Base-by-base conservation (phyloP, 2,797 vertebrate genomes). In the Syngnathus acus region DNA sequence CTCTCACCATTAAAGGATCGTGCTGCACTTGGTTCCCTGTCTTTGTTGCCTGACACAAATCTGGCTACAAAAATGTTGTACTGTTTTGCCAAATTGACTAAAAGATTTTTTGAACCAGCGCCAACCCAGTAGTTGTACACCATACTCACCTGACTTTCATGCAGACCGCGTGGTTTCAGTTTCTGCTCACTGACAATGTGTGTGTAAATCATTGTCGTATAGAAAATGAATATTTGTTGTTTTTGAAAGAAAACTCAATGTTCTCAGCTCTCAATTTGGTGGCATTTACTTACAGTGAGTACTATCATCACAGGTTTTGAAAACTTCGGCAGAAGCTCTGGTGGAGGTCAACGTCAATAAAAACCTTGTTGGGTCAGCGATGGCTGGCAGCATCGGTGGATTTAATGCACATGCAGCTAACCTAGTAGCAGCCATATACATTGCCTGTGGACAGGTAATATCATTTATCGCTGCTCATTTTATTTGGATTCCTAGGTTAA, bases 331-430 rank as follows among this genome's bases (percentile, higher is more conserved):
- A 0, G 92, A 86, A 53, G 92, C 94, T 40, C 75, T 99, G 78
- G 87, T 99, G 61, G 94, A 97, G 0, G 90, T 99, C 4, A 99
- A 98, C 68, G 92, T 98, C 74, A 95, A 86, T 79, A 99, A 98
- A 80, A 99, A 99, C 47, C 75, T 99, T 73, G 92, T 99, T 79
- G 97, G 97, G 65, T 99, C 97, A 2, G 97, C 97, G 0, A 99
- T 99, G 97, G 96, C 97, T 9, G 96, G 95, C 0, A 97, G 95
- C 87, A 93, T 98, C 0, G 97, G 97, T 0, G 96, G 96, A 62
- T 97, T 88, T 77, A 99, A 99, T 0, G 96, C 97, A 7, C 96
- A 99, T 0, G 94, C 97, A 0, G 95, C 97, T 23, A 99, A 99
- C 81, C 90, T 99, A 4, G 97, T 99, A 37, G 93, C 95, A 11